Conservation (phyloP, 2,797 vertebrate genomes). For the Taeniopygia guttata region DNA sequence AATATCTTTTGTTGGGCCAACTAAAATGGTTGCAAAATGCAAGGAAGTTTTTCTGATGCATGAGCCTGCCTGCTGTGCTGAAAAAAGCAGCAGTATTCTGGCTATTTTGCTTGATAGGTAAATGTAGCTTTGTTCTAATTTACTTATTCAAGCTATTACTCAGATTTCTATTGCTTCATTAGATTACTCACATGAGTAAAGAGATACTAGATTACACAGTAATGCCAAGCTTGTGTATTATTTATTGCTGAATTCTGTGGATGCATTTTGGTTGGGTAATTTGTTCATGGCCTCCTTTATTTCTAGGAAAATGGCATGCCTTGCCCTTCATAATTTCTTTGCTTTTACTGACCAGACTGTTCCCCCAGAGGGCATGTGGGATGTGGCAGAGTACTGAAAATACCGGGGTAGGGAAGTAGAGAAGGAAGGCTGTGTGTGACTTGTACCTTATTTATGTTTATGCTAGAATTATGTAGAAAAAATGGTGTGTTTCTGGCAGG, state of each 20-base stretch:
- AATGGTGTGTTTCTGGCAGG: not conserved
- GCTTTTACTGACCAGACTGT: conserved; percentile 64
- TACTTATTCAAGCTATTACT: conserved; percentile 13
- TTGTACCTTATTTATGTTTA: not conserved
- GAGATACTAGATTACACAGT: not conserved
- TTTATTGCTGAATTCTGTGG: conserved; percentile 9
- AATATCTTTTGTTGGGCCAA: not conserved
- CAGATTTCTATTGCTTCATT: not conserved
- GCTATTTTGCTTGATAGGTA: not conserved
- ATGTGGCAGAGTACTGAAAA: conserved; percentile 56
- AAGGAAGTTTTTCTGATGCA: not conserved
- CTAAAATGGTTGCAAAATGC: not conserved
- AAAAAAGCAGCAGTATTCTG: not conserved
- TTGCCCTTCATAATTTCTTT: conserved; percentile 54
- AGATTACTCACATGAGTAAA: conserved; percentile 13
- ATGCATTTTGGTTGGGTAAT: not conserved
- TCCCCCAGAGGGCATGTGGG: conserved; percentile 66
- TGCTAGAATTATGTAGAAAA: not conserved
- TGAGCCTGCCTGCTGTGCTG: not conserved
- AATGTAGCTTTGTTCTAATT: conserved; percentile 32
- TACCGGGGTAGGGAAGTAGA: not conserved
- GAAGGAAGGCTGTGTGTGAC: conserved; percentile 6
- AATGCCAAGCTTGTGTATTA: not conserved
- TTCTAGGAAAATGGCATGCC: conserved; percentile 50
- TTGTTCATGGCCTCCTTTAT: not conserved